Conservation (phyloP, 2,888 invertebrate species). For the Aleiodes leptofemur region DNA sequence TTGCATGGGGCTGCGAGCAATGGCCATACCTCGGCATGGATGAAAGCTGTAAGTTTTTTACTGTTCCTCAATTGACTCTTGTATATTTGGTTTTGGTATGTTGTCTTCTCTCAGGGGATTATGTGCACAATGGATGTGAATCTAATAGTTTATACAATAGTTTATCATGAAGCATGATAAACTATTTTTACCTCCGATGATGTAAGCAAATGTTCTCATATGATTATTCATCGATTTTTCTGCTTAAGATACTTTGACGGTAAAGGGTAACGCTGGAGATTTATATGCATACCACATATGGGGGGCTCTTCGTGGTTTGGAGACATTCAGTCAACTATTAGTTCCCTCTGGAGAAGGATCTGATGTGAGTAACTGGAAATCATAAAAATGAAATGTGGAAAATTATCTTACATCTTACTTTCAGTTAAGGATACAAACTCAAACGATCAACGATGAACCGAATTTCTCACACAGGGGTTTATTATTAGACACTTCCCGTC, state of each 20-base stretch:
- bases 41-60: conserved; percentile 82
- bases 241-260: conserved; percentile 61
- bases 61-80: no score
- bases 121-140: no score
- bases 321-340: conserved; percentile 88
- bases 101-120: no score
- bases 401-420: conserved; percentile 16
- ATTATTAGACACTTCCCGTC: conserved; percentile 91
- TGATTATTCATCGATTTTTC: conserved; percentile 12
- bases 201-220: not conserved
- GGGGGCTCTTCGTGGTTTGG: conserved; percentile 91
- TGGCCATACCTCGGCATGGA: conserved; percentile 84
- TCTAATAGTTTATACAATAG: no score
- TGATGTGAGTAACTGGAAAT: conserved; percentile 65
- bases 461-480: conserved; percentile 89
- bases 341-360: conserved; percentile 67
- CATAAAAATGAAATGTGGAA: not conserved
- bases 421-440: conserved; percentile 82
- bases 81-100: no score
- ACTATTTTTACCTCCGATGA: conserved; percentile 5
- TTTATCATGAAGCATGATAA: not conserved
- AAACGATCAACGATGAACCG: conserved; percentile 85
- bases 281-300: conserved; percentile 80
- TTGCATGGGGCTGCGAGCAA: conserved; percentile 80
- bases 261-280: conserved; percentile 57